Conservation (phyloP, 92 coral and sea anemone species). For the Porites evermanni region DNA sequence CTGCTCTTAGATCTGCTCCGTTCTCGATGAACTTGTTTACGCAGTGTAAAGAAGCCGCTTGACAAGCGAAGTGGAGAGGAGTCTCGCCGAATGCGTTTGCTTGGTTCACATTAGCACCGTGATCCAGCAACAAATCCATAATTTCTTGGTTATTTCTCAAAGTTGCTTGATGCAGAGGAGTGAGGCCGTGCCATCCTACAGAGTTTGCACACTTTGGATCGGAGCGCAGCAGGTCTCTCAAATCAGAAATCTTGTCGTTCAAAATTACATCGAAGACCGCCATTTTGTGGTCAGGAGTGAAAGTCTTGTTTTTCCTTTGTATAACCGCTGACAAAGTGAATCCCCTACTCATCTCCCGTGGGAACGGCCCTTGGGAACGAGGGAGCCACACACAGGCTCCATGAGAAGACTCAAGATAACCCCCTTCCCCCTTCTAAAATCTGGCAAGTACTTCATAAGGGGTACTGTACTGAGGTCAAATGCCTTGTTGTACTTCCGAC, state of each 20-base stretch:
- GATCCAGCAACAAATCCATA: conserved; percentile 58
- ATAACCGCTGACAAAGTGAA: conserved; percentile 22
- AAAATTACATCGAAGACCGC: conserved; percentile 79
- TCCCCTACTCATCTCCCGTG: not conserved
- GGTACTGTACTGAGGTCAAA: too few species aligned
- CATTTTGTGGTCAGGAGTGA: conserved; percentile 40
- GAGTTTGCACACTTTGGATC: conserved; percentile 70
- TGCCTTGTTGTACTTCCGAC: too few species aligned
- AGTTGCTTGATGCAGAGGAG: conserved; percentile 91
- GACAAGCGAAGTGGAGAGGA: conserved; percentile 86
- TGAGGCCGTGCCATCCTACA: conserved; percentile 95
- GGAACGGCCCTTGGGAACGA: too few species aligned
- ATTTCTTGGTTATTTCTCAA: conserved; percentile 76
- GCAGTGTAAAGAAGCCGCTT: conserved; percentile 78
- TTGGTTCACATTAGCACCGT: conserved; percentile 85
- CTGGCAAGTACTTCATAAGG: too few species aligned
- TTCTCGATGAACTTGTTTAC: conserved; percentile 70
- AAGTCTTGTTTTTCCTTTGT: not conserved
- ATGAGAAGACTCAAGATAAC: too few species aligned
- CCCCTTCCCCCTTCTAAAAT: too few species aligned
- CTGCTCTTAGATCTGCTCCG: conserved; percentile 83
- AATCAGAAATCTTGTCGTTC: conserved; percentile 68
- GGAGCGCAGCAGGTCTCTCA: conserved; percentile 61
- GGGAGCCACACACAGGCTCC: too few species aligned
- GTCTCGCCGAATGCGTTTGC: conserved; percentile 86